Evolutionary conservation across 1,140 invertebrate genomes (phyloP), one percentile per base, ranked within the genome.

Genomic region (Trachymyrmex cornetzi): DNA sequence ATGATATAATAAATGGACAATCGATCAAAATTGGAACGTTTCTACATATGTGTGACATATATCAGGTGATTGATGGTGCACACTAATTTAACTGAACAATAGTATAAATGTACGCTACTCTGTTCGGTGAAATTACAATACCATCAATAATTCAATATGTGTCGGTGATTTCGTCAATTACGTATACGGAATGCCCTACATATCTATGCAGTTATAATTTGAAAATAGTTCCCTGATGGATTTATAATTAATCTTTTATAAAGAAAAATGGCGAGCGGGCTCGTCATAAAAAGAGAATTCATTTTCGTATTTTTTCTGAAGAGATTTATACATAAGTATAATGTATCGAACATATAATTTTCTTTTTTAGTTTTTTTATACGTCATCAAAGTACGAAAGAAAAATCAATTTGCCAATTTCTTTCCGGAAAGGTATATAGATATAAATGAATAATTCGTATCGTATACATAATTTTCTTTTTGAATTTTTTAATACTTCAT

Each of bases 91-190:
- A 2, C 24, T 81, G 34, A 48, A 84, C 69, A 61, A 84, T 75
- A 11, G 44, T 61, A 24, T 74, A 84, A 84, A 84, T 63, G 80
- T 63, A 55, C 63, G 30, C 9, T 22, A 55, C 22, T 48, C 55
- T 19, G 9, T 80, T 22, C 44, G 6, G 6, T 24, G 66, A 50
- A 61, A 74, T 61, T 48, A 74, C 53, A 24, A 24, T 30, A 30
- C n/a, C 69, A 84, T 84, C 69, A 84, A 74, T 75, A 74, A 75
- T 27, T 24, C n/a, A 30, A 84, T 48, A 6, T 61, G 24, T 22
- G 34, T 57, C 44, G n/a, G 5, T 80, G 30, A 71, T 71, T 71
- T 81, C 50, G 19, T 67, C 34, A 64, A 53, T 80, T 50, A 69
- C 66, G 22, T 48, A 50, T 19, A 81, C 4, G 14, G 19, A 14